phyloP scores from a whole-genome alignment of 2,888 invertebrate species.

The Drosophila monieri region DNA sequence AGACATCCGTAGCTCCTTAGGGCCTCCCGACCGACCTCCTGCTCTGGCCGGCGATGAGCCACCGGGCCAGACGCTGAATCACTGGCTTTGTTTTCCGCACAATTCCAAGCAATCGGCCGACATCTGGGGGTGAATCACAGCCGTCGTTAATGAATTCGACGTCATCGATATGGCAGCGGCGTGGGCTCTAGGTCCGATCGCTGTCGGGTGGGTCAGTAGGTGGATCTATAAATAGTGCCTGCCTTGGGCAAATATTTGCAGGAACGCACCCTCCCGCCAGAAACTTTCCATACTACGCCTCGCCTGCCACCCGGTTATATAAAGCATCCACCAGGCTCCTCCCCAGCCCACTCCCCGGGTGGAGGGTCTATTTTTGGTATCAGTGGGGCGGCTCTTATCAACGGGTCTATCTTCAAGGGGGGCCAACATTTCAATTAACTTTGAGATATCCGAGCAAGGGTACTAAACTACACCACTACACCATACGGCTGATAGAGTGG shows the following conservation, averaged over 20 bases:
- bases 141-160: slow-evolving; percentile 11
- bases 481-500: no score
- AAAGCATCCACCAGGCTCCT: slow-evolving; percentile 3
- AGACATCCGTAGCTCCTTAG: no score
- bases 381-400: slow-evolving; percentile 16
- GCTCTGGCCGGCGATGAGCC: not conserved
- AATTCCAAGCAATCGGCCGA: slow-evolving; percentile 59
- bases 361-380: slow-evolving; percentile 22
- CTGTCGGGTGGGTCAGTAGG: slow-evolving; percentile 8
- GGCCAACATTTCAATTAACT: slow-evolving; percentile 32
- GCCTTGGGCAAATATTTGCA: not conserved
- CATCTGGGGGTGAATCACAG: slow-evolving; percentile 31
- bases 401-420: slow-evolving; percentile 17
- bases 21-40: no score
- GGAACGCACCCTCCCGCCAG: not conserved
- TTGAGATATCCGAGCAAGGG: slow-evolving; percentile 14
- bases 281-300: slow-evolving; percentile 6
- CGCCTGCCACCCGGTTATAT: not conserved
- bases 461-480: not conserved
- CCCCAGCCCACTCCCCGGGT: slow-evolving; percentile 1
- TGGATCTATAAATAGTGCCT: slow-evolving; percentile 1
- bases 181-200: no score
- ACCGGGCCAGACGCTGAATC: slow-evolving; percentile 45
- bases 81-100: slow-evolving; percentile 30
- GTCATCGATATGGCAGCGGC: no score